phyloP scores from a whole-genome alignment of 2,888 invertebrate species.

The Latheticus oryzae region DNA sequence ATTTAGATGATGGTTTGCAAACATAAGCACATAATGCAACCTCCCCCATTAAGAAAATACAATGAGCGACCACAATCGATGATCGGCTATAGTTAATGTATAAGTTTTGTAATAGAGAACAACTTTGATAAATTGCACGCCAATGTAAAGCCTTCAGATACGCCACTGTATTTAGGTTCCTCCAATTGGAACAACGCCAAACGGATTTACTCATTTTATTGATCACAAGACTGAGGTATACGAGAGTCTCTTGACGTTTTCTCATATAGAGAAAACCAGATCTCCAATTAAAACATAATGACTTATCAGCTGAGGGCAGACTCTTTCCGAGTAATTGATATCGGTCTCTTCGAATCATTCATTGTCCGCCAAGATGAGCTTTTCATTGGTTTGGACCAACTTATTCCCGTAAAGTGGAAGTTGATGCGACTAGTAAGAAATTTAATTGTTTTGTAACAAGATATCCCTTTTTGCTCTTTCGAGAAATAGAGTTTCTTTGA shows the following conservation, averaged over 20 bases:
- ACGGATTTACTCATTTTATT: conserved; percentile 20
- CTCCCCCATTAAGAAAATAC: conserved; percentile 29
- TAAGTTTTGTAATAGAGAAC: conserved; percentile 27
- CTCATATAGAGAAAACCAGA: conserved; percentile 10
- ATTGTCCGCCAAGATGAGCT: conserved; percentile 22
- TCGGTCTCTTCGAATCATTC: conserved; percentile 32
- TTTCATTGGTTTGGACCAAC: too few species aligned
- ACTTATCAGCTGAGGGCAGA: conserved; percentile 46
- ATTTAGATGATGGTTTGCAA: conserved; percentile 38
- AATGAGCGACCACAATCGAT: conserved; percentile 21
- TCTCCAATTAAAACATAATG: conserved; percentile 48
- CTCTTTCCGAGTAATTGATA: conserved; percentile 47
- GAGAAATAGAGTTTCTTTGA: conserved; percentile 31
- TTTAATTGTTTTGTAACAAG: too few species aligned
- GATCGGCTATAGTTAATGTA: conserved; percentile 26
- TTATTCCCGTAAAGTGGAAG: too few species aligned
- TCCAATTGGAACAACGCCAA: conserved; percentile 26
- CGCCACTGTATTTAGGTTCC: conserved; percentile 13
- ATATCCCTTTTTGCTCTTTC: too few species aligned
- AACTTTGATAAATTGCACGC: conserved; percentile 27
- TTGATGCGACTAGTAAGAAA: too few species aligned
- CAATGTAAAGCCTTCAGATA: conserved; percentile 24
- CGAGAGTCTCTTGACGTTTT: conserved; percentile 9
- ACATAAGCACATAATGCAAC: conserved; percentile 38
- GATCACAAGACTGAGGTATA: conserved; percentile 13